These are phyloP conservation scores for Xestoiulus laeticollis DNA, from an alignment of 2,888 invertebrate species.

Conservation along the genomic window DNA sequence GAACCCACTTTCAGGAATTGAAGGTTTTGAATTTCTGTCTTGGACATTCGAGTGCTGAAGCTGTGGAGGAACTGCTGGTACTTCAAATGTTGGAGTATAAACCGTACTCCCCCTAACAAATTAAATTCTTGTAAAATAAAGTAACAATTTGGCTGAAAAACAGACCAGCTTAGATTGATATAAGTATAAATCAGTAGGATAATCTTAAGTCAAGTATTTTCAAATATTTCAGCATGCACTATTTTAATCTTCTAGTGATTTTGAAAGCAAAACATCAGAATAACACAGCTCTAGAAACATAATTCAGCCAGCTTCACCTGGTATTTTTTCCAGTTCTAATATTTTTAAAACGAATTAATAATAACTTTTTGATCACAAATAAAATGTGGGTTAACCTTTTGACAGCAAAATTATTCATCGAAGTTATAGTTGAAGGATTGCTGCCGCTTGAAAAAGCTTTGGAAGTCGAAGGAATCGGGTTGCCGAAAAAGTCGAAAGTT, in stretches of 20 bases:
- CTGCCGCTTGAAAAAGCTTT: background rate
- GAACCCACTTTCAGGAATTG: background rate
- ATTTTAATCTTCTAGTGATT: too few species aligned
- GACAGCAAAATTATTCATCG: background rate
- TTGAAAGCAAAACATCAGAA: background rate
- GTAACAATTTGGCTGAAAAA: background rate
- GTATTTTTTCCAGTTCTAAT: background rate
- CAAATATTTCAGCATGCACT: too few species aligned
- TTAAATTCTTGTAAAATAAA: background rate
- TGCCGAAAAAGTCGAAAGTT: background rate
- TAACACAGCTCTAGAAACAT: too few species aligned
- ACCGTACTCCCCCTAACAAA: conserved; percentile 3
- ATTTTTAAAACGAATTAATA: background rate
- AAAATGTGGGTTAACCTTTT: background rate
- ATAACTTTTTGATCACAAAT: too few species aligned
- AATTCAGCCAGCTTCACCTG: too few species aligned
- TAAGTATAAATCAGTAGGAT: too few species aligned
- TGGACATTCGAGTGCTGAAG: background rate
- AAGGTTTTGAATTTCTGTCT: background rate
- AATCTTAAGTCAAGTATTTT: too few species aligned
- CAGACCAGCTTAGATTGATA: background rate
- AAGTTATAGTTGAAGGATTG: background rate
- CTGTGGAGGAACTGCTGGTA: background rate
- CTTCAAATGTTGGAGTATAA: background rate
- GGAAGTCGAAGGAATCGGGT: background rate